Evolutionary conservation across 2,113 vertebrate genomes (phyloP), one percentile per base, ranked within the genome.

Genomic region (Corythoichthys haematopterus): DNA sequence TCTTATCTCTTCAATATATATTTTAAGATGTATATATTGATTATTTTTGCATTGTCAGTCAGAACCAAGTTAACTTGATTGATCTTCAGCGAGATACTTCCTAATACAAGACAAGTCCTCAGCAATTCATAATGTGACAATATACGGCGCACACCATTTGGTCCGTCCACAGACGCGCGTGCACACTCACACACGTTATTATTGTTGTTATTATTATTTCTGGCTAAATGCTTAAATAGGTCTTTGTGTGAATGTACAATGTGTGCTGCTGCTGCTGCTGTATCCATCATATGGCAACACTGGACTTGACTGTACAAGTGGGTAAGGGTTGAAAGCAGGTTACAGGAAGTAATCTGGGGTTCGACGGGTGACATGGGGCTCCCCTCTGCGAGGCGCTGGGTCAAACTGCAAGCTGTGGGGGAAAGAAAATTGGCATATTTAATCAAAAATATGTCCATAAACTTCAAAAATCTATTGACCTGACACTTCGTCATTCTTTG

Each of bases 321-420:
- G 55, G 28, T 13, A 3, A 11, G 28, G 14, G 4, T 37, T 50
- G 15, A 40, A 53, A 51, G 50, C 89, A 87, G 83, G 90, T 95
- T 94, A 99, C 92, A 99, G 92, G 92, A 99, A 99, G 92, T 99
- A 99, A 88, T 98, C 96, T 72, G 97, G 97, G 77, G 96, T 99
- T 71, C 96, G 95, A 75, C 96, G 95, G 69, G 96, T 98, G 66
- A 98, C 97, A n/a, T 99, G 97, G 69, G 97, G 96, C 69, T 98
- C 97, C 64, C 96, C 97, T 94, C 96, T 90, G 65, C 96, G 96
- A 11, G 96, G 97, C 0, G 97, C 97, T 0, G 97, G 97, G 70
- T 99, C 96, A 56, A 99, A 99, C 94, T 99, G 97, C 92, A 98
- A 94, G 90, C 97, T 99, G 89, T 33, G 0, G 56, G 8, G 16